Conservation (phyloP, 2,888 invertebrate species). For the Agrotis exclamationis region DNA sequence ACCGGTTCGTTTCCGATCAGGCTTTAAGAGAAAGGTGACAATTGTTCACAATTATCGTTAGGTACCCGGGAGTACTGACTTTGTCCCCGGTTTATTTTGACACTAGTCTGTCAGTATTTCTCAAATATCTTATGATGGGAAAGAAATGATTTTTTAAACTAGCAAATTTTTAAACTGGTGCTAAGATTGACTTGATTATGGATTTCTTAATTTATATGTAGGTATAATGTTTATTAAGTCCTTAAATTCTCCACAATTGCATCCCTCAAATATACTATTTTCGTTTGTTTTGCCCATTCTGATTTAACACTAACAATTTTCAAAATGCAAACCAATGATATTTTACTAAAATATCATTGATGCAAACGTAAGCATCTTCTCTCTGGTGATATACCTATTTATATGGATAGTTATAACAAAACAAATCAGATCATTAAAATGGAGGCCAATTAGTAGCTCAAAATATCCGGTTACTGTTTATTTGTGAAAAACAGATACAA, state of each 20-base stretch:
- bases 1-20: conserved; percentile 59
- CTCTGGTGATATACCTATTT: not conserved
- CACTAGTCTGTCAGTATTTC: not conserved
- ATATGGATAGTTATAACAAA: not conserved
- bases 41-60: conserved; percentile 46
- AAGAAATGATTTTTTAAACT: not conserved
- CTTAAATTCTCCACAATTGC: no score
- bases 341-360: no score
- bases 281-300: no score
- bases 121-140: not conserved
- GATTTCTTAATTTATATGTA: no score
- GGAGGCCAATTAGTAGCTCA: conserved; percentile 18
- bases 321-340: not conserved
- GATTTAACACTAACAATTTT: not conserved
- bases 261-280: no score
- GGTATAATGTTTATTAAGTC: no score
- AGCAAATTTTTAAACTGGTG: no score
- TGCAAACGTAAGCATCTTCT: not conserved
- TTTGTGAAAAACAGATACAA: conserved; percentile 12
- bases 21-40: conserved; percentile 63
- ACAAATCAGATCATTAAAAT: not conserved
- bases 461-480: conserved; percentile 18
- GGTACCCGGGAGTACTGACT: not conserved
- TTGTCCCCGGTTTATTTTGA: not conserved
- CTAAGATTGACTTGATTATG: no score